phyloP scores from a whole-genome alignment of 1,140 invertebrate genomes.

The Brevipalpus yothersi region DNA sequence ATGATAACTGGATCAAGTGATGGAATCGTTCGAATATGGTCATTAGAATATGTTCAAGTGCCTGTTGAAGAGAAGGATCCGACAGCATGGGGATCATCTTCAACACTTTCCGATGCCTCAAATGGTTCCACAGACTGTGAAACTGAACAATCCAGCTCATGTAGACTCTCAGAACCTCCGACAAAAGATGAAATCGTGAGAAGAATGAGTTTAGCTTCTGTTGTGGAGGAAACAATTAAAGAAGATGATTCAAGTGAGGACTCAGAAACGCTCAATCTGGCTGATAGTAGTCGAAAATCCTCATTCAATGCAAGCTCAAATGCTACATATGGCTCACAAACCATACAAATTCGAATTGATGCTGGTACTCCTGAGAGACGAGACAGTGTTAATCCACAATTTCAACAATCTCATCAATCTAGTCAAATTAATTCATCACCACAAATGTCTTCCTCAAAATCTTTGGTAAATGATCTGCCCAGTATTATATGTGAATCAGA shows the following conservation, averaged over 20 bases:
- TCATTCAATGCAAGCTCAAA: too few relatives aligned
- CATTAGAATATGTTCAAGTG: slow-evolving; percentile 73
- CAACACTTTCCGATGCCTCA: not conserved
- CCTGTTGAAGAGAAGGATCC: slow-evolving; percentile 32
- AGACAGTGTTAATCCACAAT: not conserved
- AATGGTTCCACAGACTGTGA: slow-evolving; percentile 1
- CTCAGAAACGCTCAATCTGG: not conserved
- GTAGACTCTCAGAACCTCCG: not conserved
- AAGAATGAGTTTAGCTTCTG: slow-evolving; percentile 45
- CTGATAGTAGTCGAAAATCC: too few relatives aligned
- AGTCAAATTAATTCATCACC: not conserved
- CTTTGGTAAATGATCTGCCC: too few relatives aligned
- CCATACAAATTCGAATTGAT: too few relatives aligned
- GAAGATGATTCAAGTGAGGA: slow-evolving; percentile 36
- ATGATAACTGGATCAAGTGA: slow-evolving; percentile 91
- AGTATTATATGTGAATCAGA: not conserved
- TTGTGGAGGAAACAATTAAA: slow-evolving; percentile 14
- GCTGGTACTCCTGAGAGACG: too few relatives aligned
- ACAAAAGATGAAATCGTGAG: slow-evolving; percentile 36
- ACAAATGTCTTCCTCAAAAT: too few relatives aligned
- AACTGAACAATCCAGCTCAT: not conserved
- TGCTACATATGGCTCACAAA: too few relatives aligned
- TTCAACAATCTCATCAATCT: not conserved
- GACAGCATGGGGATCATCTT: not conserved
- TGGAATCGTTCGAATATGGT: slow-evolving; percentile 91